phyloP scores from a whole-genome alignment of 1,140 invertebrate genomes.

The Panagrolaimus sp. region DNA sequence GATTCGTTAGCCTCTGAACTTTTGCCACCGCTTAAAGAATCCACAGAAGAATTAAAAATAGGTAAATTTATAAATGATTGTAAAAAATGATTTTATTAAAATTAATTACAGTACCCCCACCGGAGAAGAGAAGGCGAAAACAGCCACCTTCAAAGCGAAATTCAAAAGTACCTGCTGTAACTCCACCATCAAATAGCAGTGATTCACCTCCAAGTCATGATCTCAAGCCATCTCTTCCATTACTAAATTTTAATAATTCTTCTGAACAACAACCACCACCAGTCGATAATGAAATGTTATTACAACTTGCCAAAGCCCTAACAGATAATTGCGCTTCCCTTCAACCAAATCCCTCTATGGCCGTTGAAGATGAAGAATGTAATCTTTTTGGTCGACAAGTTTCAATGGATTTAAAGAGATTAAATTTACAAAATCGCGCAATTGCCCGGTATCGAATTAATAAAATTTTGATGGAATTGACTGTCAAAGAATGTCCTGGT shows the following conservation, averaged over 20 bases:
- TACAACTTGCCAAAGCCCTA: background rate
- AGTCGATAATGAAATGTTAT: background rate
- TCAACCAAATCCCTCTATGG: too few species aligned
- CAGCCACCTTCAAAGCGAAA: background rate
- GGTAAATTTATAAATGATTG: too few species aligned
- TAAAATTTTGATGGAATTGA: background rate
- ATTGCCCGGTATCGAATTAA: background rate
- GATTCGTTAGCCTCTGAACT: too few species aligned
- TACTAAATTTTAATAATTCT: background rate
- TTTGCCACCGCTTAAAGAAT: too few species aligned
- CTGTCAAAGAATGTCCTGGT: too few species aligned
- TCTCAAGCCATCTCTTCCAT: background rate
- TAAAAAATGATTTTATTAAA: too few species aligned
- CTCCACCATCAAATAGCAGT: background rate
- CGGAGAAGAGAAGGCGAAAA: background rate
- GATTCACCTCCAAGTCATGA: background rate
- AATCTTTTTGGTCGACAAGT: background rate
- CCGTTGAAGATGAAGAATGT: conserved; percentile 5
- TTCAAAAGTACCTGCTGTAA: background rate
- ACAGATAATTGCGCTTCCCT: background rate
- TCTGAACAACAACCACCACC: background rate
- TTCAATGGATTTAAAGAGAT: background rate
- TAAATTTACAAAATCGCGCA: background rate
- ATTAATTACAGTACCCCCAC: too few species aligned
- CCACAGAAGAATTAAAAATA: too few species aligned